Conservation (phyloP, 2,888 invertebrate genomes). For the Thecocarcelia acutangulata region DNA sequence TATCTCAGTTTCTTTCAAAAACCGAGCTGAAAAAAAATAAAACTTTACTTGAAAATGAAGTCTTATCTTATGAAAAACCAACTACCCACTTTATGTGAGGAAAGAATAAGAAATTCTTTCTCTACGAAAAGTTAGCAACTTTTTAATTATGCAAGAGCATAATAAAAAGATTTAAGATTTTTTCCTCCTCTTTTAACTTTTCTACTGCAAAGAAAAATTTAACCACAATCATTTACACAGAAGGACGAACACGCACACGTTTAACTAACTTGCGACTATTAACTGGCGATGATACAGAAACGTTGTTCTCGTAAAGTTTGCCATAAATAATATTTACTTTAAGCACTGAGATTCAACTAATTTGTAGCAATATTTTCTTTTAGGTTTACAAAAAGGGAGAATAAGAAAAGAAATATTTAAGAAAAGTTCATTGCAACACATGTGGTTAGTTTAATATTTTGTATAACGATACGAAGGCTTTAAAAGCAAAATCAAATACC, state of each 20-base stretch:
- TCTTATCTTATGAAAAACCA: background rate
- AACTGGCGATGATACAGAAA: background rate
- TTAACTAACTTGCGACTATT: background rate
- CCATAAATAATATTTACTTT: no score
- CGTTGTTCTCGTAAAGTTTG: no score
- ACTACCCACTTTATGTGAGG: background rate
- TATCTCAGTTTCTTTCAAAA: background rate
- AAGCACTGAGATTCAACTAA: no score
- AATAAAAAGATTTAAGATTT: slow-evolving; percentile 8
- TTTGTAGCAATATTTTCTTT: no score
- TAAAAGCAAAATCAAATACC: no score
- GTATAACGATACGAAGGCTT: no score
- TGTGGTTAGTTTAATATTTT: no score
- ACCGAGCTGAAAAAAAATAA: background rate
- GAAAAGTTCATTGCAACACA: no score
- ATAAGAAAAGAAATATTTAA: no score
- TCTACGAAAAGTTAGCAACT: background rate
- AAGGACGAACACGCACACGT: background rate
- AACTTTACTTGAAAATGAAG: background rate
- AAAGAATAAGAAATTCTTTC: background rate
- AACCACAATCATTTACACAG: background rate
- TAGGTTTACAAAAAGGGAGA: no score
- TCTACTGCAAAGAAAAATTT: background rate
- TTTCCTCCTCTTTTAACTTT: slow-evolving; percentile 16
- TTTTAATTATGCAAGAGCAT: slow-evolving; percentile 13